These are phyloP conservation scores for Drosophila seguyi DNA, from an alignment of 1,140 invertebrate species.

Conservation along the genomic window DNA sequence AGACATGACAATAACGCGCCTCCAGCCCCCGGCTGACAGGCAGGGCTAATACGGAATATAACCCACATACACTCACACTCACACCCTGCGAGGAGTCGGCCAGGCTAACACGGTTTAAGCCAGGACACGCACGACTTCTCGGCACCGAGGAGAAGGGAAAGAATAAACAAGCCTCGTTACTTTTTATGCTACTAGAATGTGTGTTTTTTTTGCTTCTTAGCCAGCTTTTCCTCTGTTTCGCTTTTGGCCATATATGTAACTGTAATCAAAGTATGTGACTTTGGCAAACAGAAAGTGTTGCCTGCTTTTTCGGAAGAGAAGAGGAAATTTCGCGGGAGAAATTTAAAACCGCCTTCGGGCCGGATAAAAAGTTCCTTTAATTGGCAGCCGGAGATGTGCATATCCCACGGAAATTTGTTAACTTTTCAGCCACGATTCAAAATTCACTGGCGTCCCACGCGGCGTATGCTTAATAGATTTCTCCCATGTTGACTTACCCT, in stretches of 20 bases:
- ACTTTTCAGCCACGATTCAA: constrained; percentile 33
- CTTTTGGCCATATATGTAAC: constrained; percentile 40
- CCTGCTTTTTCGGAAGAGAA: constrained; percentile 33
- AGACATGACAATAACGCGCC: constrained; percentile 76
- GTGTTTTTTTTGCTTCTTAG: constrained; percentile 14
- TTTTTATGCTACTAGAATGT: constrained; percentile 63
- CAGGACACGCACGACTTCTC: constrained; percentile 65
- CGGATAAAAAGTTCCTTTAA: constrained; percentile 60
- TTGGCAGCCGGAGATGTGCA: constrained; percentile 54
- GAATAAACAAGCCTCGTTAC: constrained; percentile 71
- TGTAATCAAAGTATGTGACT: constrained; percentile 75
- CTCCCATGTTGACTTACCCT: constrained; percentile 90
- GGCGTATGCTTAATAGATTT: constrained; percentile 53
- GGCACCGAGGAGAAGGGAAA: constrained; percentile 25
- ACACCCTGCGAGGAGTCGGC: constrained; percentile 19
- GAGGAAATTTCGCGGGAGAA: constrained; percentile 9
- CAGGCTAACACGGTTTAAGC: constrained; percentile 65
- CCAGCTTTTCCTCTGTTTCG: constrained; percentile 6
- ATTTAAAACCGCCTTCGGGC: constrained; percentile 51
- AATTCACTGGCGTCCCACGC: constrained; percentile 29
- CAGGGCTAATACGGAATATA: constrained; percentile 54
- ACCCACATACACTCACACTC: constrained; percentile 5
- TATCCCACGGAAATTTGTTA: constrained; percentile 40
- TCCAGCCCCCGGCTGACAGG: constrained; percentile 30
- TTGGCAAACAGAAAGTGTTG: constrained; percentile 62